A percentile compares a stretch with the other conserved stretches of the same genome.
Conservation (phyloP, 2,797 vertebrate species). For the Argentina silus region DNA sequence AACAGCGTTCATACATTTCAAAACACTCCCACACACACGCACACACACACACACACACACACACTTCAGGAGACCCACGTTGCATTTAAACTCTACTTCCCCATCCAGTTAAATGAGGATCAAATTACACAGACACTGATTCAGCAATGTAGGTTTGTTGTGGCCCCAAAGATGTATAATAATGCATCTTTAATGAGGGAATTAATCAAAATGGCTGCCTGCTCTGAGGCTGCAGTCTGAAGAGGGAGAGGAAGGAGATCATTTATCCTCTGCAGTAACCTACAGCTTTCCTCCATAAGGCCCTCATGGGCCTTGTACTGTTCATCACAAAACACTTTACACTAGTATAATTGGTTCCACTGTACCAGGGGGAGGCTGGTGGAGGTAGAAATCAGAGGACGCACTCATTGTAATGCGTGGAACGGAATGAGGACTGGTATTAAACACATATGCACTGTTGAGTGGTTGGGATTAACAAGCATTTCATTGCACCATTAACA, state of each 20-base stretch:
- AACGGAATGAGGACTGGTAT: too few relatives aligned
- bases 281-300: conserved; percentile 7
- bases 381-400: too few relatives aligned
- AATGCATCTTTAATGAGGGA: conserved; percentile 23
- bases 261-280: conserved; percentile 19
- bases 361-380: background rate
- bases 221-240: background rate
- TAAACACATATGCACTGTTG: too few relatives aligned
- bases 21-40: background rate
- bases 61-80: background rate
- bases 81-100: background rate
- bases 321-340: conserved; percentile 21
- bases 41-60: conserved; percentile 1
- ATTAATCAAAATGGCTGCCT: conserved; percentile 14
- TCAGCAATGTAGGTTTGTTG: conserved; percentile 6
- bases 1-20: background rate
- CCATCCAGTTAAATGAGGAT: conserved; percentile 15
- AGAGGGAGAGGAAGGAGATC: background rate
- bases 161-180: conserved; percentile 15
- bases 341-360: conserved; percentile 17
- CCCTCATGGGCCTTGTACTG: conserved; percentile 2
- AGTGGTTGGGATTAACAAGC: too few relatives aligned
- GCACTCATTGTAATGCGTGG: background rate
- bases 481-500: too few relatives aligned
- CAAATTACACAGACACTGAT: conserved; percentile 18